Conservation (phyloP, 2,888 invertebrate genomes). For the Athalia circularis region DNA sequence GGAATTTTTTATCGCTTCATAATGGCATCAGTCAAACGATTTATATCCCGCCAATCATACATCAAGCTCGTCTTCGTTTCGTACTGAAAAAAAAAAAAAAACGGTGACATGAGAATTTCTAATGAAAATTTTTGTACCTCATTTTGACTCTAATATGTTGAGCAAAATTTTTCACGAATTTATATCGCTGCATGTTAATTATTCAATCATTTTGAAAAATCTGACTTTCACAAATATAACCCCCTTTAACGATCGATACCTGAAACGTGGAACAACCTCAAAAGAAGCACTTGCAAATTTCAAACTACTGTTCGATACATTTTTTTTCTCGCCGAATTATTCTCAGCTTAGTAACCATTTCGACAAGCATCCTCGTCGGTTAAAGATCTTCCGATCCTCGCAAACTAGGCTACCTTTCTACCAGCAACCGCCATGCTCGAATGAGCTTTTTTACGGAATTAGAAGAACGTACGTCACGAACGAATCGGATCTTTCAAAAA, state of each 20-base stretch:
- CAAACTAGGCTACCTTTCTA: background rate
- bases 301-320: background rate
- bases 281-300: background rate
- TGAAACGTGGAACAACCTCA: conserved; percentile 7
- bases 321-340: conserved; percentile 13
- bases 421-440: background rate
- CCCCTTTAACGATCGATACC: background rate
- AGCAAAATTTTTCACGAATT: background rate
- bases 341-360: background rate
- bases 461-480: conserved; percentile 8
- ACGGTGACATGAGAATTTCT: background rate
- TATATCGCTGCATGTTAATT: background rate
- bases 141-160: background rate
- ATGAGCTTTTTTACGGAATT: background rate
- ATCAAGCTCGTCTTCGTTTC: background rate
- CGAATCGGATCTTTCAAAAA: conserved; percentile 12
- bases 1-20: conserved; percentile 7
- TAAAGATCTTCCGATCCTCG: conserved; percentile 6
- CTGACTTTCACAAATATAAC: background rate
- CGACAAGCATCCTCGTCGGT: background rate
- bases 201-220: background rate
- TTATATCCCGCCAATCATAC: background rate
- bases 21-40: background rate
- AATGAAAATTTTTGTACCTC: conserved; percentile 6
- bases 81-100: background rate